Conservation (phyloP, 2,113 vertebrate species). For the Probosciger aterrimus region DNA sequence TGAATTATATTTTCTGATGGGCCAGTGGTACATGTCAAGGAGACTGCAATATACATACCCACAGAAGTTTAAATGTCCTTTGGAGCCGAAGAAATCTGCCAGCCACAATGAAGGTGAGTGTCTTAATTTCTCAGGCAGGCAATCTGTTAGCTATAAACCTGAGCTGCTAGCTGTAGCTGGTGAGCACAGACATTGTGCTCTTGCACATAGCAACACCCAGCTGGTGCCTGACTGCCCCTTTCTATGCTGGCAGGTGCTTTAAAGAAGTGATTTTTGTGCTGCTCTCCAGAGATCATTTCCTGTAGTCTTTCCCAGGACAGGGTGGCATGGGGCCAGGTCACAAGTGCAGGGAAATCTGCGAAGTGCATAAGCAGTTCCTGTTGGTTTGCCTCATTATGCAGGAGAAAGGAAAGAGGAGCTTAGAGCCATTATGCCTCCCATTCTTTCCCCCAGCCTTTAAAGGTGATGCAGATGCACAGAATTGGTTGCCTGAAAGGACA, state of each 20-base stretch:
- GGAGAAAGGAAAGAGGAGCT: background rate
- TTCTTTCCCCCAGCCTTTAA: background rate
- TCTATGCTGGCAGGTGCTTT: background rate
- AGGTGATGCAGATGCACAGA: background rate
- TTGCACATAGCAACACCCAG: accelerated
- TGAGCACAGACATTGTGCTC: background rate
- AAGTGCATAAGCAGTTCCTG: background rate
- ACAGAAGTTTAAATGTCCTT: background rate
- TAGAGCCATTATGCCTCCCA: background rate
- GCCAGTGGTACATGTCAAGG: too few relatives aligned
- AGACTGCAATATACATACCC: background rate
- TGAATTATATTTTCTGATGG: background rate
- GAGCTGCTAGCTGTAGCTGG: background rate
- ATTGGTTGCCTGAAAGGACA: background rate
- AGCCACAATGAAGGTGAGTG: background rate
- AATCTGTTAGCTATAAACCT: background rate
- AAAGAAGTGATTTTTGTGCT: background rate
- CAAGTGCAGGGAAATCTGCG: background rate
- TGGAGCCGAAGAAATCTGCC: background rate
- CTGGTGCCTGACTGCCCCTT: background rate
- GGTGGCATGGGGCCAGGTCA: background rate
- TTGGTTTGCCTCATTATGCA: background rate
- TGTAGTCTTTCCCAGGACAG: background rate
- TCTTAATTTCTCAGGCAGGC: background rate
- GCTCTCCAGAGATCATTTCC: background rate